Evolutionary conservation across 2,797 vertebrate species (phyloP).

Genomic region (Prionace glauca): DNA sequence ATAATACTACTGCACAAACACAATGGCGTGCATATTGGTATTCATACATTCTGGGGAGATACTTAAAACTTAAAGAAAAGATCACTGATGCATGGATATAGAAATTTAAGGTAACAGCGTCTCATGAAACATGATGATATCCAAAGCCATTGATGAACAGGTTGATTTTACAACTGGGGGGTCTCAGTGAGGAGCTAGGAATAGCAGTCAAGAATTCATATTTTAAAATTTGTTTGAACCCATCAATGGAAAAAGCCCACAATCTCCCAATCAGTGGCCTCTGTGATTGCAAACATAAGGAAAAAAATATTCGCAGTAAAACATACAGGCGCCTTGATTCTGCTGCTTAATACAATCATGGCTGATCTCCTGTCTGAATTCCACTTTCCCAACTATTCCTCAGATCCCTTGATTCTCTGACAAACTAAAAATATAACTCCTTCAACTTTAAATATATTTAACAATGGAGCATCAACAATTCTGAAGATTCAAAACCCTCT

Average conservation of each 20-base stretch:
- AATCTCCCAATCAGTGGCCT: not conserved
- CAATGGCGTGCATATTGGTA: not conserved
- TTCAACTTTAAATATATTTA: too few relatives aligned
- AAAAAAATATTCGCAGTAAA: too few relatives aligned
- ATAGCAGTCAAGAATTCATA: not conserved
- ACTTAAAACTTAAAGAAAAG: not conserved
- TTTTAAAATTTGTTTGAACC: not conserved
- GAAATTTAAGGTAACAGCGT: not conserved
- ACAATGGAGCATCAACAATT: too few relatives aligned
- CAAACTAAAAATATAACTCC: too few relatives aligned
- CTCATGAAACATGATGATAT: not conserved
- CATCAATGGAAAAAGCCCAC: not conserved
- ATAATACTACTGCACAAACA: not conserved
- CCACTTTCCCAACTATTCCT: too few relatives aligned
- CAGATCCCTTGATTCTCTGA: too few relatives aligned
- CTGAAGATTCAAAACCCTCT: too few relatives aligned
- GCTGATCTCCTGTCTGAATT: too few relatives aligned
- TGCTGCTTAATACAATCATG: too few relatives aligned
- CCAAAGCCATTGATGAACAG: not conserved
- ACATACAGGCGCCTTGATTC: too few relatives aligned
- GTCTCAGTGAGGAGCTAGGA: not conserved
- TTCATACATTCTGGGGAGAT: not conserved
- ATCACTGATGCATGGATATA: not conserved
- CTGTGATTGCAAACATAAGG: not conserved
- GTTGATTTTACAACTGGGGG: not conserved